Evolutionary conservation across 2,797 vertebrate genomes (phyloP).

Genomic region (Poeciliopsis gracilis): DNA sequence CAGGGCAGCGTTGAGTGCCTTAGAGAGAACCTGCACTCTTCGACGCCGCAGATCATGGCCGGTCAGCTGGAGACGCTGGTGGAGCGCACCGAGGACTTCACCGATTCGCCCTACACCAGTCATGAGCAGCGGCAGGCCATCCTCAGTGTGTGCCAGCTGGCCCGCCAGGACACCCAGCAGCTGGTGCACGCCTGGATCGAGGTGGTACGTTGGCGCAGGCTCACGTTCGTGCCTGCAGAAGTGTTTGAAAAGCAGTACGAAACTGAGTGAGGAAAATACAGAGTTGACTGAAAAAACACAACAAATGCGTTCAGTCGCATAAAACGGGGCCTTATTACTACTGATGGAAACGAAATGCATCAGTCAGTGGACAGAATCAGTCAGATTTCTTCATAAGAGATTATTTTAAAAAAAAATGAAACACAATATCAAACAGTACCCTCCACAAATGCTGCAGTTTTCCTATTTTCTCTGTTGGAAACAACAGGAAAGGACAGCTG

Average conservation of each 20-base stretch:
- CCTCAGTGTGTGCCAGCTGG: conserved; percentile 88
- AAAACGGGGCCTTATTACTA: neutral
- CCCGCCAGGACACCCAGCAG: conserved; percentile 89
- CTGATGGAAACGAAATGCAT: too few species aligned
- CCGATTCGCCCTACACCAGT: conserved; percentile 96
- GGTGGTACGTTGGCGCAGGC: conserved; percentile 83
- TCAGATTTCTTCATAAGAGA: neutral
- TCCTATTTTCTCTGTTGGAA: too few species aligned
- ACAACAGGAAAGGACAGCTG: neutral
- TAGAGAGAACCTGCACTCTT: conserved; percentile 87
- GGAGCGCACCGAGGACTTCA: conserved; percentile 96
- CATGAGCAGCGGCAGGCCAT: conserved; percentile 96
- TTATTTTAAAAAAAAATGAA: neutral
- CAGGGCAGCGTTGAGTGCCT: conserved; percentile 91
- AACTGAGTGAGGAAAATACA: conserved; percentile 1
- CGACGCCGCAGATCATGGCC: conserved; percentile 86
- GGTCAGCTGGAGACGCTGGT: conserved; percentile 88
- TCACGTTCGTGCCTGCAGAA: conserved; percentile 21
- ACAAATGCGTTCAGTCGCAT: neutral
- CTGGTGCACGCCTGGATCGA: conserved; percentile 89
- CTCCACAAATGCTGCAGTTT: neutral
- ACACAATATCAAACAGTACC: neutral
- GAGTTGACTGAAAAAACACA: neutral
- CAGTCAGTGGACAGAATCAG: neutral
- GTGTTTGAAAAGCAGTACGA: conserved; percentile 36